Conservation (phyloP, 2,888 invertebrate genomes). For the Andrena fulva region DNA sequence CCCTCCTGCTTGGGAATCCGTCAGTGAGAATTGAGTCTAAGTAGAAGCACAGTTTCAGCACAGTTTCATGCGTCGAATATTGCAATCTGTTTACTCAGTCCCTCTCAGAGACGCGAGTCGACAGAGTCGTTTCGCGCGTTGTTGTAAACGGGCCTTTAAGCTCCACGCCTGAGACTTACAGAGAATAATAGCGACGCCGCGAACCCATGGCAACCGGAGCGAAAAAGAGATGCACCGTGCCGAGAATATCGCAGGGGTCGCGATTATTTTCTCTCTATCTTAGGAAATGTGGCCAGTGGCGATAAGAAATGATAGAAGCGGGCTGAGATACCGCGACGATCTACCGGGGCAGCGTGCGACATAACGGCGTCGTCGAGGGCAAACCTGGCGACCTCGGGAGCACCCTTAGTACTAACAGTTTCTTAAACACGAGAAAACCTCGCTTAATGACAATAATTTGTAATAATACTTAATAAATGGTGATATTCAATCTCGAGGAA, state of each 20-base stretch:
- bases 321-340: conserved; percentile 43
- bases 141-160: conserved; percentile 24
- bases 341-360: conserved; percentile 1
- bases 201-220: conserved; percentile 29
- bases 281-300: conserved; percentile 20
- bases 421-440: background rate
- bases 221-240: conserved; percentile 59
- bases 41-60: background rate
- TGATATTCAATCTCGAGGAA: too few relatives aligned
- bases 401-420: conserved; percentile 1
- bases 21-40: background rate
- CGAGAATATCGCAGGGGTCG: conserved; percentile 50
- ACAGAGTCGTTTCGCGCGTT: background rate
- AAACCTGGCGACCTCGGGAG: conserved; percentile 9
- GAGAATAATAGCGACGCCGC: conserved; percentile 52
- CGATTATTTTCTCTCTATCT: conserved; percentile 63
- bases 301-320: conserved; percentile 52
- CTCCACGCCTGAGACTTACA: conserved; percentile 1
- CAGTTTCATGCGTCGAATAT: background rate
- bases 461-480: background rate
- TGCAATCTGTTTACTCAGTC: too few relatives aligned
- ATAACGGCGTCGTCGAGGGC: conserved; percentile 31
- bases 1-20: background rate
- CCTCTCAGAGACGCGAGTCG: too few relatives aligned
- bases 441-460: background rate